A percentile compares a stretch with the other conserved stretches of the same genome.
Evolutionary conservation across 2,113 vertebrate genomes (phyloP).

Genomic region (Penelope pileata): DNA sequence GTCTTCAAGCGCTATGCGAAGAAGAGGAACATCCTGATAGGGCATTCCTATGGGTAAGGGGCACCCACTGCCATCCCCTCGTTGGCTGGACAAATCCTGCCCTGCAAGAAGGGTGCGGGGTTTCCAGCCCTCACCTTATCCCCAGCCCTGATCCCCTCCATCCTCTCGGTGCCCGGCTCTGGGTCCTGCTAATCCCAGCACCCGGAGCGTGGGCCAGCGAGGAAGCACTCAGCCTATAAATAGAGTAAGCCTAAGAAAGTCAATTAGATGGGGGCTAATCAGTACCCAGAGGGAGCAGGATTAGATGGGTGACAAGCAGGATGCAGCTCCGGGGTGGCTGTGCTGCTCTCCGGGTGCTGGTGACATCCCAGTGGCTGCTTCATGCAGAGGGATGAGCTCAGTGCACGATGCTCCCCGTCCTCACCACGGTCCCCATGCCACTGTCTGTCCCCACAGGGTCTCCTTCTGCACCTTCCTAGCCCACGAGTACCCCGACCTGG

Average conservation of each 20-base stretch:
- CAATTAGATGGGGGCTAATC: neutral
- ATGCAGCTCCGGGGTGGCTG: neutral
- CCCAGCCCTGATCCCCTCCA: neutral
- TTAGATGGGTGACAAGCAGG: neutral
- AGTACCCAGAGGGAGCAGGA: neutral
- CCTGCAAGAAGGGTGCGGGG: neutral
- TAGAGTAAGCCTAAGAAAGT: slow-evolving; percentile 31
- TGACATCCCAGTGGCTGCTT: neutral
- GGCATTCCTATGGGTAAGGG: slow-evolving; percentile 93
- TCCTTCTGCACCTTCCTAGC: slow-evolving; percentile 98
- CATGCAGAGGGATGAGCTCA: neutral
- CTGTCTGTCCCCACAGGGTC: slow-evolving; percentile 74
- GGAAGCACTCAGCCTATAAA: neutral
- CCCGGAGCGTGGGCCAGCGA: neutral
- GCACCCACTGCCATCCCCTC: neutral
- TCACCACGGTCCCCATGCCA: neutral
- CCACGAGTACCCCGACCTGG: slow-evolving; percentile 94
- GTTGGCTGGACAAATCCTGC: accelerated
- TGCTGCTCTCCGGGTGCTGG: neutral
- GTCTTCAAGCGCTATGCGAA: slow-evolving; percentile 93
- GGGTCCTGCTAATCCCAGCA: neutral
- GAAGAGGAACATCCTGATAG: slow-evolving; percentile 91
- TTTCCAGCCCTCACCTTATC: neutral
- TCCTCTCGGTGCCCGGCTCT: neutral
- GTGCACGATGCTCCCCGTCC: neutral